Percentiles rank a stretch among this genome's conserved stretches.
Conservation (phyloP, 2,797 vertebrate genomes). For the Anabas testudineus region DNA sequence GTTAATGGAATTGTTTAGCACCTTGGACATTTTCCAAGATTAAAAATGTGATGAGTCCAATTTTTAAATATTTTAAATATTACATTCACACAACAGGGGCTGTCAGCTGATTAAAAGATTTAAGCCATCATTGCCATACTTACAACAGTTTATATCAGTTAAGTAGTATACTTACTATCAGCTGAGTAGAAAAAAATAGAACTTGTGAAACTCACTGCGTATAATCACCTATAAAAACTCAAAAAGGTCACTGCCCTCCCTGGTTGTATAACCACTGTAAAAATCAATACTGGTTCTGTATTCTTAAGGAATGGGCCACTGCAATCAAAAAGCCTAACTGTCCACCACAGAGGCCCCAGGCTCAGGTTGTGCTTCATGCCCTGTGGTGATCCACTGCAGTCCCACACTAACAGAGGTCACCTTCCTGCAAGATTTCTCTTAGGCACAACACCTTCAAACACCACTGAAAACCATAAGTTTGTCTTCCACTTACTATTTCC, state of each 20-base stretch:
- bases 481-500: not conserved
- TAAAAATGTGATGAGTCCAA: too few species aligned
- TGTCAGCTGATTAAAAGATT: too few species aligned
- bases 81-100: too few species aligned
- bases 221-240: not conserved
- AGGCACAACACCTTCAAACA: constrained; percentile 17
- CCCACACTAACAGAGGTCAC: constrained; percentile 39
- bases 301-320: constrained; percentile 39
- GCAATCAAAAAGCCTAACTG: constrained; percentile 34
- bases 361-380: constrained; percentile 15
- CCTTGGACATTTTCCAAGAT: too few species aligned
- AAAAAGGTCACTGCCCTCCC: not conserved
- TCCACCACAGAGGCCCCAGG: constrained; percentile 18
- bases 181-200: not conserved
- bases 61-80: too few species aligned
- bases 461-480: not conserved
- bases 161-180: too few species aligned
- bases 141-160: too few species aligned
- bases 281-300: constrained; percentile 53
- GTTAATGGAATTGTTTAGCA: too few species aligned
- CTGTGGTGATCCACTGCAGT: constrained; percentile 23
- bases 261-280: constrained; percentile 6
- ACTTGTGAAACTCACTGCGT: not conserved
- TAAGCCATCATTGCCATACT: too few species aligned
- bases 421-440: constrained; percentile 23